Evolutionary conservation across 1,140 invertebrate genomes (phyloP), one percentile per base, ranked within the genome.

Genomic region (Calycopis cecrops): DNA sequence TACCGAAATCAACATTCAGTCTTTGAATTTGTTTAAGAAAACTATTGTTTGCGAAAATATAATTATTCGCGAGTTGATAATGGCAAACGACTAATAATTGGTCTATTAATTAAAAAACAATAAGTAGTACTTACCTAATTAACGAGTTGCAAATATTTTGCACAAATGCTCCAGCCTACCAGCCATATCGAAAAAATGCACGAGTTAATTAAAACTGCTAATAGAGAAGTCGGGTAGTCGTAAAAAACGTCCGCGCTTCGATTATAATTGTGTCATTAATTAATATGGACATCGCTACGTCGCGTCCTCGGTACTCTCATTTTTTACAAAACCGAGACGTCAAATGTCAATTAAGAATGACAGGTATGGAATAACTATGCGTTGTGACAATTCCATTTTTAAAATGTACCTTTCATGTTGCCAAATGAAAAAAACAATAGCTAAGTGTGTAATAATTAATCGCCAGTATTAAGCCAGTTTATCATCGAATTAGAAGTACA

Each of bases 201-300:
- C 14, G 16, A 44, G 40, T 10, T 44, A 44, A 44, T 44, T 44
- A 16, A 14, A 16, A 16, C 12, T 44, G 40, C 40, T 44, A 44
- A 44, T 44, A 44, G 17, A 44, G 40, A 44, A 44, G 40, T 44
- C 14, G 17, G 12, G 9, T 14, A 4, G 0, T 16, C 9, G 14
- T 16, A 44, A 44, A 44, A 44, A 14, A 16, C 12, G 12, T 44
- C 14, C 40, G 12, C 7, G 14, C 40, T 16, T 16, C 40, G 16
- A 44, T 44, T 44, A 44, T 44, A 44, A n/a, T 16, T 16, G 40
- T 16, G 40, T 44, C 9, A 44, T 44, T 44, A 44, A 44, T 44
- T 44, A 44, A 16, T 44, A 44, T 44, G 40, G 16, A 44, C 40
- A 16, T 16, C 14, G 40, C 40, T 9, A 44, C 40, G 40, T 44